Base-by-base conservation (phyloP, 2,113 vertebrate species). In the Pollachius pollachius region DNA sequence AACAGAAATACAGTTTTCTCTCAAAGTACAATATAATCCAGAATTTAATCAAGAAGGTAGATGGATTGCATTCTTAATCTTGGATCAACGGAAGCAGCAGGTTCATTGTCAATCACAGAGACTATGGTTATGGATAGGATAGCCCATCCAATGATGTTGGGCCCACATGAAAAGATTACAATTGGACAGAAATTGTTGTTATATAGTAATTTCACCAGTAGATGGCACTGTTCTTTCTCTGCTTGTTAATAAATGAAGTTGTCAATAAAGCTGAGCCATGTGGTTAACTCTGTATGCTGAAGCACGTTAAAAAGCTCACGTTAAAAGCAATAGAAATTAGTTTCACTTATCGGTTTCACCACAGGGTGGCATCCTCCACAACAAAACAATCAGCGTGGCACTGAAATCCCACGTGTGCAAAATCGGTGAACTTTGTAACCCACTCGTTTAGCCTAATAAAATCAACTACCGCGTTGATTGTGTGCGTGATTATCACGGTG, bases 351-450 rank as follows among this genome's bases (percentile, higher is more conserved):
- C 23, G 25, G 23, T 5, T 1, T 16, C 2, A 60, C 83, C 83
- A 85, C 66, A 21, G 81, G 82, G 67, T 21, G 85, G 72, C 87
- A 75, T 71, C 71, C 34, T 84, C 52, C 8, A 52, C 78, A 48
- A 48, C 6, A 48, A 48, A 48, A 48, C 9, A 12, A 48, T 7
- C 2, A 13, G 41, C 2, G 41, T 9, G 8, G 54, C 54, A 11
- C 21, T 8, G 15, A 18, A 37, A 17, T 64, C 25, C 15, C 62
- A 64, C 65, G 65, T 57, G 48, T 67, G 52, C 65, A 27, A 12
- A 56, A 23, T 1, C 16, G 61, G 68, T 89, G 88, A 86, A 83
- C 89, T 89, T 90, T 90, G 89, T 84, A 65, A 77, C 80, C 13
- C 13, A 16, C 2, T 34, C 3, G 65, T 62, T 72, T 66, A 78